phyloP scores from a whole-genome alignment of 2,888 invertebrate species.

The Tenthredo notha region DNA sequence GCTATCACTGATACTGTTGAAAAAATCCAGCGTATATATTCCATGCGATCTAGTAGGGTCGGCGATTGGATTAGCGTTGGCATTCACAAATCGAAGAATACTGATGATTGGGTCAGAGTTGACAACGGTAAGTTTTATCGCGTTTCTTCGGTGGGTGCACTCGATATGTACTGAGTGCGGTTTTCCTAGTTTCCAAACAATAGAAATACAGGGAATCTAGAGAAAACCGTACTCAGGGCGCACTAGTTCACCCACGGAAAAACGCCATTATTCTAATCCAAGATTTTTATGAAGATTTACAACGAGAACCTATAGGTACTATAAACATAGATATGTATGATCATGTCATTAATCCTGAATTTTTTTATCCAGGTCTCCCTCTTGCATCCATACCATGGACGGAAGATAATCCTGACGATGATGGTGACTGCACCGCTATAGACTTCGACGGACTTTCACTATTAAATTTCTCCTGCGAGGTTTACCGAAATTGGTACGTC shows the following conservation, averaged over 20 bases:
- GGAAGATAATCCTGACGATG: not conserved
- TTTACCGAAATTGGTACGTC: not conserved
- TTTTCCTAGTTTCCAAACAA: too few species aligned
- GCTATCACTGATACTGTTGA: not conserved
- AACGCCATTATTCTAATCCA: not conserved
- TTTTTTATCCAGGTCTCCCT: not conserved
- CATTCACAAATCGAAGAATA: not conserved
- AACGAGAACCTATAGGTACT: too few species aligned
- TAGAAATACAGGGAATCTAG: too few species aligned
- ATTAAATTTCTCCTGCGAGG: not conserved
- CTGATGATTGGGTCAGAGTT: not conserved
- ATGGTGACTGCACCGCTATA: not conserved
- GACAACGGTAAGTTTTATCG: slow-evolving; percentile 8
- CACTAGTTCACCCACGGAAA: too few species aligned
- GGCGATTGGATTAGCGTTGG: not conserved
- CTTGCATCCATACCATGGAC: not conserved
- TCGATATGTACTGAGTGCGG: too few species aligned
- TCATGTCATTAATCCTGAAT: too few species aligned
- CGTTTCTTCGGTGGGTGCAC: too few species aligned
- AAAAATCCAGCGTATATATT: not conserved
- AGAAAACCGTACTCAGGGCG: too few species aligned
- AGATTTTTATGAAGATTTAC: not conserved
- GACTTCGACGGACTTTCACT: not conserved
- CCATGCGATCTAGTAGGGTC: not conserved
- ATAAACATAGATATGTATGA: not conserved